Percentiles rank a stretch among this genome's conserved stretches.
These are phyloP conservation scores for Pholis gunnellus DNA, from an alignment of 2,113 vertebrate genomes.

Conservation along the genomic window DNA sequence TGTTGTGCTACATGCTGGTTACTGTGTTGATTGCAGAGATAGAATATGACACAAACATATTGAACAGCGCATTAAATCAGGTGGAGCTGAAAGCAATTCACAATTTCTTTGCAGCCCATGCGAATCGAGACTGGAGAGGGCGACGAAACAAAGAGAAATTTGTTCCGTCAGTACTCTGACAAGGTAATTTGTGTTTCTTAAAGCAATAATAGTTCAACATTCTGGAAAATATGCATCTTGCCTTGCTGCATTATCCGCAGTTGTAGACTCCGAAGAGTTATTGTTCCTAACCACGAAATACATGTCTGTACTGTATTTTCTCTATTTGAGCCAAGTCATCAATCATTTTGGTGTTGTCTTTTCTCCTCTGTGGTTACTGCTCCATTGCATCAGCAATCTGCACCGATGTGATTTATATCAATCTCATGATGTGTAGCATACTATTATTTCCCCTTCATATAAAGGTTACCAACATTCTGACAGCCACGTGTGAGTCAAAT, in stretches of 20 bases:
- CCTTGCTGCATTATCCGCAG: neutral
- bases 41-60: neutral
- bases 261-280: neutral
- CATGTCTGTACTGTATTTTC: neutral
- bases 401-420: neutral
- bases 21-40: neutral
- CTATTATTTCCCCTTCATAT: neutral
- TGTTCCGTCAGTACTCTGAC: conserved; percentile 72
- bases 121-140: neutral
- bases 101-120: neutral
- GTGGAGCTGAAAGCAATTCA: neutral
- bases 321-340: neutral
- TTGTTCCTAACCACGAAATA: neutral
- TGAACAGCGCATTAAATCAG: neutral
- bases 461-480: neutral
- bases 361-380: neutral
- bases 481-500: neutral
- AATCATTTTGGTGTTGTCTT: neutral
- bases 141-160: neutral
- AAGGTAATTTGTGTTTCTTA: conserved; percentile 56
- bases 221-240: neutral
- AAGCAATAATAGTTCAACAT: neutral
- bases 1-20: neutral
- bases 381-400: neutral
- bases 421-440: neutral